These are phyloP conservation scores for Lasioglossum calceatum DNA, from an alignment of 2,888 invertebrate genomes.

Conservation along the genomic window DNA sequence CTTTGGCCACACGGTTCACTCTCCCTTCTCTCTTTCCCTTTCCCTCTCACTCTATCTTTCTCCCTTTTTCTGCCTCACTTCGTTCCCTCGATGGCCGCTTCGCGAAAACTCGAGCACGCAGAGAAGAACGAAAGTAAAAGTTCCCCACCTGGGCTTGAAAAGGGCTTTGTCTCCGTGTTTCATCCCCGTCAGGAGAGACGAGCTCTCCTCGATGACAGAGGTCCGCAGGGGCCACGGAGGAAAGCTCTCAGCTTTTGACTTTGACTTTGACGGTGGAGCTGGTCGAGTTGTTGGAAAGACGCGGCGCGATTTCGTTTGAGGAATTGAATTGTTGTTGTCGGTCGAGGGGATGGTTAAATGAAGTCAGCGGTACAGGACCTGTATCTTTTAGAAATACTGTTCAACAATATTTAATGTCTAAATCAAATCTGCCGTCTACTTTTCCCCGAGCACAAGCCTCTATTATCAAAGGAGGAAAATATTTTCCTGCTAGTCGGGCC, in stretches of 20 bases:
- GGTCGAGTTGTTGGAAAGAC: neutral
- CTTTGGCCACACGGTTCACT: constrained; percentile 5
- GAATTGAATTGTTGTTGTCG: neutral
- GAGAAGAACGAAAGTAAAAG: constrained; percentile 35
- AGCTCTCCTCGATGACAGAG: neutral
- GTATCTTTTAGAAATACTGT: neutral
- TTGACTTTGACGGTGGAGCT: neutral
- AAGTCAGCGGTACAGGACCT: neutral
- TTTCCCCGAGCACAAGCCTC: neutral
- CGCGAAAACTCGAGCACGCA: constrained; percentile 25
- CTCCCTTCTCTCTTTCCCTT: neutral
- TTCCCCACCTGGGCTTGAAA: neutral
- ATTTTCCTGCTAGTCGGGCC: neutral
- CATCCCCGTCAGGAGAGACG: neutral
- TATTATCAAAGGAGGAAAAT: neutral
- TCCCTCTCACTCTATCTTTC: neutral
- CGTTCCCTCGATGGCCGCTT: neutral
- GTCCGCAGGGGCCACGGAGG: neutral
- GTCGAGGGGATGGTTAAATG: neutral
- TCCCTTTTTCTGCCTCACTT: neutral
- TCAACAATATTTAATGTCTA: neutral
- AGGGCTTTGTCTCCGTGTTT: neutral
- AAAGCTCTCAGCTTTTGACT: neutral
- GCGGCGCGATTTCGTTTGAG: neutral
- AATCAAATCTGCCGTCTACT: neutral